A percentile compares a stretch with the other conserved stretches of the same genome.
phyloP scores from a whole-genome alignment of 2,797 vertebrate genomes.

The Notamacropus eugenii region DNA sequence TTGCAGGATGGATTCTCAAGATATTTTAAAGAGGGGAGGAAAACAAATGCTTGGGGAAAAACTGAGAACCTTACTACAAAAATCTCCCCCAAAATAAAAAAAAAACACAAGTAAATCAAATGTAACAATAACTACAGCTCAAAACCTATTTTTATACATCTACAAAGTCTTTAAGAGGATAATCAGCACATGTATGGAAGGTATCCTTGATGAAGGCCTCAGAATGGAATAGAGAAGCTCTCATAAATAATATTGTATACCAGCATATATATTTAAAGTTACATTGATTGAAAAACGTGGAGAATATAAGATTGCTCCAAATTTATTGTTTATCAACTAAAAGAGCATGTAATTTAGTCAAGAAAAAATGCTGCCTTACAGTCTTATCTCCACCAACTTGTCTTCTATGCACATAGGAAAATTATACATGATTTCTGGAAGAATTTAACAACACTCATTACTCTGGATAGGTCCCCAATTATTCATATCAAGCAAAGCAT shows the following conservation, averaged over 20 bases:
- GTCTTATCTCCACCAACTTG: background rate
- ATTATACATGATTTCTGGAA: background rate
- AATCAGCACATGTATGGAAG: background rate
- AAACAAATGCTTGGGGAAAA: background rate
- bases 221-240: background rate
- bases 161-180: background rate
- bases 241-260: background rate
- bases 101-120: background rate
- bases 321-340: background rate
- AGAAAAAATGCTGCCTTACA: background rate
- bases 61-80: background rate
- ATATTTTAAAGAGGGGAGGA: background rate
- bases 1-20: background rate
- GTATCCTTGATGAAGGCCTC: background rate
- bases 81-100: background rate
- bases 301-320: background rate
- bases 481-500: background rate
- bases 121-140: background rate
- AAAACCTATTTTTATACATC: background rate
- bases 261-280: background rate
- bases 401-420: background rate
- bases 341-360: background rate
- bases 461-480: background rate
- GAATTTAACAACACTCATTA: background rate
- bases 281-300: background rate